A percentile compares a stretch with the other conserved stretches of the same genome.
phyloP scores from a whole-genome alignment of 2,888 invertebrate species.

The Protophormia terraenovae region DNA sequence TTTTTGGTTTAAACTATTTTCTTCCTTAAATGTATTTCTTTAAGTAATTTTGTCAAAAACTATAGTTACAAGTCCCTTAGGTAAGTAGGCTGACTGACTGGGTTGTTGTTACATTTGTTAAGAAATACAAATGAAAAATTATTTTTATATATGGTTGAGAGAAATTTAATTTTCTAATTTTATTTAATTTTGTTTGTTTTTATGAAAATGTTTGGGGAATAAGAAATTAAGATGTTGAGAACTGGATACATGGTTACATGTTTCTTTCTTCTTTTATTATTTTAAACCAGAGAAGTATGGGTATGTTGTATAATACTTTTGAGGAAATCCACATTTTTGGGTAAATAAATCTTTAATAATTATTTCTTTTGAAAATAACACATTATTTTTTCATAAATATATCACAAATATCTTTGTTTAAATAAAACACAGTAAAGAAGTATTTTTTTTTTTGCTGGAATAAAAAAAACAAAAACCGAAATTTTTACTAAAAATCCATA shows the following conservation, averaged over 20 bases:
- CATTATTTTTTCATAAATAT: too few species aligned
- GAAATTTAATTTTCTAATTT: background rate
- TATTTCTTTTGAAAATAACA: too few species aligned
- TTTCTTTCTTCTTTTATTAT: too few species aligned
- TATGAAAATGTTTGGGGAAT: background rate
- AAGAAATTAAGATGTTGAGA: background rate
- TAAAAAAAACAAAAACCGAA: too few species aligned
- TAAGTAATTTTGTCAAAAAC: background rate
- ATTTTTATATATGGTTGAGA: background rate
- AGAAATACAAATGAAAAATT: background rate
- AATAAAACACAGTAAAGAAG: too few species aligned
- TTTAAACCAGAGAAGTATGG: background rate
- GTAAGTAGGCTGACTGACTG: background rate
- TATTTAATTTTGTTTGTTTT: background rate
- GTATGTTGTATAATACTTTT: too few species aligned
- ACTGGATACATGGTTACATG: background rate
- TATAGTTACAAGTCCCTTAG: background rate
- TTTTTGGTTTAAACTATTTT: background rate
- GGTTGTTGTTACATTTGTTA: background rate
- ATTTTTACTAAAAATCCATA: too few species aligned
- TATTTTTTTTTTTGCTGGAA: too few species aligned
- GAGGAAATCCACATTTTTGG: too few species aligned
- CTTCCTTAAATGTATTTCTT: background rate
- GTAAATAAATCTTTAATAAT: too few species aligned
- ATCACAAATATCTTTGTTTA: too few species aligned